Conservation (phyloP, 2,113 vertebrate genomes). For the Diphyllodes magnificus region DNA sequence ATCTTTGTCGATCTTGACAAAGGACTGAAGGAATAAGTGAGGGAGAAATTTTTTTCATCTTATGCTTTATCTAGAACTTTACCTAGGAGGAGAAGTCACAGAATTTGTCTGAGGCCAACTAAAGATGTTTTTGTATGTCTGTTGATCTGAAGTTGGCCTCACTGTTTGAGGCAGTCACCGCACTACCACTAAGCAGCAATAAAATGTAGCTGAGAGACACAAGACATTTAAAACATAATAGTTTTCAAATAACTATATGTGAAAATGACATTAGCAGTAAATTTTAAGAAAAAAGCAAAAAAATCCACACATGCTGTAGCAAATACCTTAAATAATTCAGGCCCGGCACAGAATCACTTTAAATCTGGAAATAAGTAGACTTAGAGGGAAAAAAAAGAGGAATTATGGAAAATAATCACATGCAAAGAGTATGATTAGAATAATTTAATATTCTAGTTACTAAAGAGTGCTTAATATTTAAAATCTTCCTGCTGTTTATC, state of each 20-base stretch:
- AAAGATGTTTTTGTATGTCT: not conserved
- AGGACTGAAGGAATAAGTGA: not conserved
- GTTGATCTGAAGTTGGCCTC: not conserved
- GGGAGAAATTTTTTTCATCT: not conserved
- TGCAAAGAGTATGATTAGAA: not conserved
- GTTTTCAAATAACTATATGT: not conserved
- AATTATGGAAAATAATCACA: slow-evolving; percentile 31
- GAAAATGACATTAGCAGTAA: not conserved
- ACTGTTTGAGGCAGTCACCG: not conserved
- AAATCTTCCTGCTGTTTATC: slow-evolving; percentile 37
- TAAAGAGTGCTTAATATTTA: slow-evolving; percentile 51
- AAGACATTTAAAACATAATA: not conserved
- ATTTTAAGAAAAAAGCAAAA: not conserved
- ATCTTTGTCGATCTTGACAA: not conserved
- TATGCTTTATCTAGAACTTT: not conserved
- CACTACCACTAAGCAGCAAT: not conserved
- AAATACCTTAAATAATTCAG: not conserved
- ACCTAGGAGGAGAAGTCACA: not conserved
- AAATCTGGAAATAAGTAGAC: slow-evolving; percentile 4
- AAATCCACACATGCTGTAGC: not conserved
- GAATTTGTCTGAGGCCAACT: not conserved
- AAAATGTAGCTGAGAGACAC: not conserved
- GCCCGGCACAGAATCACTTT: not conserved
- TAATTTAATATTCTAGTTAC: slow-evolving; percentile 34
- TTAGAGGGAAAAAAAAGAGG: not conserved